Evolutionary conservation across 2,113 vertebrate genomes (phyloP).

Genomic region (Todiramphus chloris): DNA sequence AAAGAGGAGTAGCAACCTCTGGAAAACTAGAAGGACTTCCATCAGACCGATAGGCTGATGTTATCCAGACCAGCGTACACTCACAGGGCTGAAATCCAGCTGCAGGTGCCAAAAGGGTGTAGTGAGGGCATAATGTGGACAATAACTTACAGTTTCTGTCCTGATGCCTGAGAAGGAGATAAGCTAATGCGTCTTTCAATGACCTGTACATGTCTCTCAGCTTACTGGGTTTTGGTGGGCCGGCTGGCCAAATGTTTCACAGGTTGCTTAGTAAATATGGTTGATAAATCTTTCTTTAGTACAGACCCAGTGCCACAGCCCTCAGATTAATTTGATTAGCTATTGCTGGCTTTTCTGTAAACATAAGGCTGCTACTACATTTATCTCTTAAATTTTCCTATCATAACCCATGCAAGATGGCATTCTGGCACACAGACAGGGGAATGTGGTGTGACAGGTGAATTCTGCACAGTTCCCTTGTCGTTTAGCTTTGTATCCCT

Average conservation of each 20-base stretch:
- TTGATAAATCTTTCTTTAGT: background rate
- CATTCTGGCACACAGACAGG: rapidly evolving
- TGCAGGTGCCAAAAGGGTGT: rapidly evolving
- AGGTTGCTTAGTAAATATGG: background rate
- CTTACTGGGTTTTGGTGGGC: background rate
- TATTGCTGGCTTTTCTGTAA: background rate
- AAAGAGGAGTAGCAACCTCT: background rate
- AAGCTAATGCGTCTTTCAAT: background rate
- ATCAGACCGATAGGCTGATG: background rate
- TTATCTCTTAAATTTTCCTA: background rate
- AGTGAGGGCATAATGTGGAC: background rate
- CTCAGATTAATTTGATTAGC: background rate
- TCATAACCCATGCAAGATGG: background rate
- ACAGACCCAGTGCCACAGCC: background rate
- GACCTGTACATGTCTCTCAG: background rate
- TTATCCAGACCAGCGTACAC: rapidly evolving
- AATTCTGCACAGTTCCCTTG: background rate
- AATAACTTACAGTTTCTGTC: background rate
- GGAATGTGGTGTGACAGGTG: background rate
- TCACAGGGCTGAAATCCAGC: background rate
- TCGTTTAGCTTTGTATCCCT: background rate
- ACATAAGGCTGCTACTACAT: background rate
- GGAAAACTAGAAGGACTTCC: background rate
- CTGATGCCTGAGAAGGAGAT: background rate
- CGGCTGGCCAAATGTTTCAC: background rate